These are phyloP conservation scores for Thripadectes ignobilis DNA, from an alignment of 2,797 vertebrate genomes.

Conservation along the genomic window DNA sequence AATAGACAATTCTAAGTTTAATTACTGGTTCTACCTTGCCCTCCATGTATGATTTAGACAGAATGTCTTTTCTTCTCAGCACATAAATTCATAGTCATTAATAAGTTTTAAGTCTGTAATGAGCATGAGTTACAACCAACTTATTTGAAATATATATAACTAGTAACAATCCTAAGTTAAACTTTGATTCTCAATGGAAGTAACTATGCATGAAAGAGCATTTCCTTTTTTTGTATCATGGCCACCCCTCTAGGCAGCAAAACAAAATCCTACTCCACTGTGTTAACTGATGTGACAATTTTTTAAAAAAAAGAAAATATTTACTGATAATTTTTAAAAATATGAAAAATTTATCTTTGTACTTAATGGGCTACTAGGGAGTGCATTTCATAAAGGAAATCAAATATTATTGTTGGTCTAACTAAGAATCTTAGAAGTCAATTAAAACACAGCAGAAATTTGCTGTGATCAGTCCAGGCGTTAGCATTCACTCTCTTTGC, in stretches of 20 bases:
- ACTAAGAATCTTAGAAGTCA: neutral
- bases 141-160: neutral
- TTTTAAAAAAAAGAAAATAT: neutral
- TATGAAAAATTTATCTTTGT: neutral
- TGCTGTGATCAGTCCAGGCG: neutral
- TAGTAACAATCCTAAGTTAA: neutral
- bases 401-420: neutral
- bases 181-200: neutral
- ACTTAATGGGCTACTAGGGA: neutral
- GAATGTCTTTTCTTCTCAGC: neutral
- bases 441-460: neutral
- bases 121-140: neutral
- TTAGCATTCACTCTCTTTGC: neutral
- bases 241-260: rapidly evolving
- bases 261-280: neutral
- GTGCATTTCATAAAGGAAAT: neutral
- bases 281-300: neutral
- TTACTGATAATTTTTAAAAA: neutral
- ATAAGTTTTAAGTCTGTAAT: neutral
- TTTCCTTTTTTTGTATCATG: neutral
- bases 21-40: neutral
- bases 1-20: neutral
- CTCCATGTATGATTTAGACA: neutral
- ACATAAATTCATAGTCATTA: neutral
- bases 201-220: neutral